Base-by-base conservation (phyloP, 2,888 invertebrate species). In the Drosophila mimetica region DNA sequence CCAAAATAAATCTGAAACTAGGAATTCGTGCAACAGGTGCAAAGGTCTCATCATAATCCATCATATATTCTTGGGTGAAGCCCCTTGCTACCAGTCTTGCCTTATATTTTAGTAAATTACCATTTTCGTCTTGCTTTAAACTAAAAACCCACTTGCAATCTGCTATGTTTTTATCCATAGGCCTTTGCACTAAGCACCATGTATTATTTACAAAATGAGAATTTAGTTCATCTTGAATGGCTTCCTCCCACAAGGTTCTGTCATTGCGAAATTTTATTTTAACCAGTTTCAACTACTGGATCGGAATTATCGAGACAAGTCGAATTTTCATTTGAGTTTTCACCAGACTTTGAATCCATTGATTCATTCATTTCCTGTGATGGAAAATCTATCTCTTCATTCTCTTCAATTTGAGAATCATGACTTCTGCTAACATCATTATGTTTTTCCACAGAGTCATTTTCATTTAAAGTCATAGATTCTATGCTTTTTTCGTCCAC, bases 51-150 rank as follows among this genome's bases (percentile, higher is more conserved):
- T 34, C 5, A n/a, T 34, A 34, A n/a, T 34, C 34, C 13, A n/a
- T 34, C 34, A 34, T 34, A 34, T 34, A 34, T n/a, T 34, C 34
- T 34, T 34, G 34, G 34, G 34, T 34, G n/a, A 34, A 34, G n/a
- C 13, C 34, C 5, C 34, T 4, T n/a, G 34, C 34, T n/a, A 34
- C 34, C 13, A 34, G 34, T 30, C 30, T 30, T 30, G 30, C 30
- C 30, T 30, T 30, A 30, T 30, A 30, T 30, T 30, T 30, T 9
- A 30, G 4, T 30, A 30, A 30, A 30, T 30, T 30, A 30, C 30
- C 30, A 30, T 30, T 30, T 30, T 30, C 30, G 30, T 30, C 30
- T 30, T 30, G 30, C 30, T 30, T 30, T 30, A 30, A 30, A 13
- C 13, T 32, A 32, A 32, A 32, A 13, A 32, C 32, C 13, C 32